Evolutionary conservation across 37 sponge, comb jelly and placozoan species (phyloP), one percentile per base, ranked within the genome.

Genomic region (Diacarnus erythraeanus): DNA sequence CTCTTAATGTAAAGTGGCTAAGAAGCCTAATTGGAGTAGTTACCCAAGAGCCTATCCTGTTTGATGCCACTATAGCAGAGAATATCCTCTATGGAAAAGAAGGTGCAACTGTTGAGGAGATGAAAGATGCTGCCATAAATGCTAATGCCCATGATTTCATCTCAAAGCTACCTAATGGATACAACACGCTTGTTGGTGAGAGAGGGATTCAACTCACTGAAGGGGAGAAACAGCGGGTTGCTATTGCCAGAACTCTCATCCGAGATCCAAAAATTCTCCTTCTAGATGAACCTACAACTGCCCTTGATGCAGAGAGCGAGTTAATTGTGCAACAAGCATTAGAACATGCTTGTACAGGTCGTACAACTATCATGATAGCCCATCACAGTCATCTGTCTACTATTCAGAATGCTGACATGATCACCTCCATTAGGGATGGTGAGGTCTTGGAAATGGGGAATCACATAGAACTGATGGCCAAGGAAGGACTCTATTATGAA

Each of bases 251-350:
- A 57, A 93, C 96, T 47, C 83, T 95, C 25, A 78, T 95, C 33
- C 64, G 87, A 2, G 82, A 95, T 57, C 96, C 96, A 17, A 88
- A 89, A 70, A 82, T 95, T 57, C 81, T 95, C 39, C 87, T 95
- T 38, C 90, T 95, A 31, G 96, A 95, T 71, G 96, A 95, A 67
- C 93, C 96, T 56, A 95, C 96, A 51, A 92, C 96, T 41, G 96
- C 96, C 37, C 90, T 95, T 76, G 96, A 95, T 74, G 87, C 83
- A 36, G 91, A 92, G 83, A 95, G 96, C 78, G 96, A 95, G 59
- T 29, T 77, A 10, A 39, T 92, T 38, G 96, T 95, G 3, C 96
- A 95, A 59, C 71, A 63, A 31, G 96, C 96, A 21, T 67, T 95
- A 56, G 93, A 95, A 70, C 65, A 82, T 76, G 97, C 92, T 12